These are phyloP conservation scores for Morbakka virulenta DNA, from an alignment of 30 jellyfish, hydroid and myxozoan species.

Conservation along the genomic window DNA sequence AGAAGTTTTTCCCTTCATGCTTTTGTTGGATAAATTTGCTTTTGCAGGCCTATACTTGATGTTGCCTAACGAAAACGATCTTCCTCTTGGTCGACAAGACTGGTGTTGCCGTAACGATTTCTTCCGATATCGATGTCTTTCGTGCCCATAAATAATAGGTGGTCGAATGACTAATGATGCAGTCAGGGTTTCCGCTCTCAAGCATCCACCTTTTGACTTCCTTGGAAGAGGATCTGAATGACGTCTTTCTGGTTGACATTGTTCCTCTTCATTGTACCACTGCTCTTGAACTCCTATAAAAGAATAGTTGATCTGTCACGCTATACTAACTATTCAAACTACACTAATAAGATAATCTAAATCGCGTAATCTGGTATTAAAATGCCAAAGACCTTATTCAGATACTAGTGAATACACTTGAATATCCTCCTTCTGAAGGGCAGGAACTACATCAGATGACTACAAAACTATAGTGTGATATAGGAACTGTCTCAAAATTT, in stretches of 20 bases:
- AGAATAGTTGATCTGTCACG: too few relatives aligned
- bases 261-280: not conserved
- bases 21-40: too few relatives aligned
- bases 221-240: not conserved
- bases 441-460: too few relatives aligned
- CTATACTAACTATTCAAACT: too few relatives aligned
- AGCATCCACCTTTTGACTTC: not conserved
- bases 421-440: too few relatives aligned
- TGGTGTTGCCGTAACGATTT: not conserved
- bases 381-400: too few relatives aligned
- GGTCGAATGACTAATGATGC: not conserved
- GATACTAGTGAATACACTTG: too few relatives aligned
- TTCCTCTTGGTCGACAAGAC: not conserved
- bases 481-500: too few relatives aligned
- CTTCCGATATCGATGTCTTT: not conserved
- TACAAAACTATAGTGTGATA: too few relatives aligned
- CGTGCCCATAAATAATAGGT: not conserved
- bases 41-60: too few relatives aligned
- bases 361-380: too few relatives aligned
- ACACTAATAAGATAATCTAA: too few relatives aligned
- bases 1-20: not conserved
- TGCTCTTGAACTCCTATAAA: not conserved
- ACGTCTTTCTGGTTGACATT: not conserved
- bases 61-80: not conserved
- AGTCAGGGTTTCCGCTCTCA: not conserved